Evolutionary conservation across 2,888 invertebrate species (phyloP), one percentile per base, ranked within the genome.

Genomic region (Agrochola lota): DNA sequence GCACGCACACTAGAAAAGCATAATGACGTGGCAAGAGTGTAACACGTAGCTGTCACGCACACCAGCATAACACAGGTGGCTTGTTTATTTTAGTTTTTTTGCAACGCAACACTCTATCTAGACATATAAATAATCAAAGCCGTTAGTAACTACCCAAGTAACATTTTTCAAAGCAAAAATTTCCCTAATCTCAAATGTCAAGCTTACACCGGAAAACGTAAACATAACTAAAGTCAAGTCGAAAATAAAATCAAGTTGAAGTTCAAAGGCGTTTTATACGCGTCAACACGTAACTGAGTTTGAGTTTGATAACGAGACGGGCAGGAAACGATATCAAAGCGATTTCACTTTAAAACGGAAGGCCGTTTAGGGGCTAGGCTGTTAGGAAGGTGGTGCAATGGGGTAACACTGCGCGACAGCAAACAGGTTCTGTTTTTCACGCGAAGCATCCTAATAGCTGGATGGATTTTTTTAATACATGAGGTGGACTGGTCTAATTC

Each of bases 281-380:
- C 71, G 71, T 78, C 68, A 71, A 60, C 60, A 70, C 62, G 77
- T 75, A 75, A 78, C 57, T 71, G 23, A n/a, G 67, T 82, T 81
- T 74, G 83, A 82, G 49, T n/a, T n/a, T 71, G 83, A 78, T 81
- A 85, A 82, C 85, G 84, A 85, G 83, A 76, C 75, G 75, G 55
- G 59, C 6, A 69, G 68, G 73, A 59, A 57, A 85, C 83, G 83
- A 71, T 76, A 85, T 84, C 83, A 84, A 84, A 85, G 86, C 40
- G 64, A 74, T 74, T 73, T 74, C 70, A 63, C 69, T 85, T 71
- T 81, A 62, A 85, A 71, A 71, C 70, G 72, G 70, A 69, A 67
- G 77, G 76, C 40, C 4, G 62, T 30, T 57, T 70, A 15, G 30
- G 17, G 23, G 17, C 7, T 17, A n/a, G 15, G 2, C 0, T 30